Conservation (phyloP, 2,113 vertebrate species). For the Zosterops borbonicus region DNA sequence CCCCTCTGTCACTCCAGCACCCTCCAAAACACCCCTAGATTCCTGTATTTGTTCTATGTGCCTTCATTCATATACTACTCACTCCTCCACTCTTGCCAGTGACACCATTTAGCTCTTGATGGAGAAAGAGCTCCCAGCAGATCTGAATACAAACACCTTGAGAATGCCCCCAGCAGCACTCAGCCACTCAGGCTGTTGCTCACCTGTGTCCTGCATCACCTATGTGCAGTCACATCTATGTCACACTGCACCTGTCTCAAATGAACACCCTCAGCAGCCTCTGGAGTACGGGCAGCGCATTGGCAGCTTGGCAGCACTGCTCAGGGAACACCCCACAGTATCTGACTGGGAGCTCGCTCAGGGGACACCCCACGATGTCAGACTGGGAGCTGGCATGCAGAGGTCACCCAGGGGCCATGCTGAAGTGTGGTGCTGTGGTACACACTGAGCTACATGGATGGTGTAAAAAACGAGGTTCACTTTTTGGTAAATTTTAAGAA, state of each 20-base stretch:
- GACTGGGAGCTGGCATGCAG: not conserved
- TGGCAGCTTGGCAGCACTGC: rapidly evolving
- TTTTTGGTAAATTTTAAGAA: no score
- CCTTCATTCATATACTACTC: not conserved
- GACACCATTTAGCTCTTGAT: not conserved
- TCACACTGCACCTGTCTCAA: not conserved
- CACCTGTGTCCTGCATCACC: not conserved
- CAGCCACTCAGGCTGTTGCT: not conserved
- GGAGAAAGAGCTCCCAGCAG: not conserved
- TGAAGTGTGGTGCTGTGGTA: not conserved
- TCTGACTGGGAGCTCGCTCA: no score
- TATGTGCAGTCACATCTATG: not conserved
- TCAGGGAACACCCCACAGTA: rapidly evolving
- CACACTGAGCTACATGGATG: rapidly evolving
- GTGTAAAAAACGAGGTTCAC: no score
- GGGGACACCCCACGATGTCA: not conserved
- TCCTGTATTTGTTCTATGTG: not conserved
- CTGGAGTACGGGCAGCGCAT: rapidly evolving
- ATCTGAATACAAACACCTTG: not conserved
- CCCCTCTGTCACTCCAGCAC: not conserved
- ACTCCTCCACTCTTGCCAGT: not conserved
- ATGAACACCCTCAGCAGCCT: not conserved
- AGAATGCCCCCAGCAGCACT: not conserved
- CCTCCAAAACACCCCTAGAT: not conserved
- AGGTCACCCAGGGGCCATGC: not conserved